Evolutionary conservation across 1,140 invertebrate species (phyloP).

Genomic region (Sinonovacula constricta): DNA sequence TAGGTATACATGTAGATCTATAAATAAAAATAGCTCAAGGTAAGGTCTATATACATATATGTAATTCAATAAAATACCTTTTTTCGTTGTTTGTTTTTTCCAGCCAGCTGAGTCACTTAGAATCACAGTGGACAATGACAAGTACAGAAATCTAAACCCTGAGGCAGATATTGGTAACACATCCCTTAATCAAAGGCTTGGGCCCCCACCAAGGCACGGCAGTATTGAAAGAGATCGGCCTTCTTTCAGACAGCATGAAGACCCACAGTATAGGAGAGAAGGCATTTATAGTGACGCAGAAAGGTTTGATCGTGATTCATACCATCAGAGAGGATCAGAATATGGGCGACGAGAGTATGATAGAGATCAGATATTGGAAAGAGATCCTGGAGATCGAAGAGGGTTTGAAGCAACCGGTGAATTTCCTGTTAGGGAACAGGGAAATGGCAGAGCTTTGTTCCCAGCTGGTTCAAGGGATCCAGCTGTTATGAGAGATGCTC

Average conservation of each 20-base stretch:
- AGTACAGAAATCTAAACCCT: slow-evolving; percentile 49
- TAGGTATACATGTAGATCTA: too few species aligned
- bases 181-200: background rate
- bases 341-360: slow-evolving; percentile 26
- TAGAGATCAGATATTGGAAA: slow-evolving; percentile 6
- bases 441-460: slow-evolving; percentile 3
- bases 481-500: background rate
- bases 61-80: too few species aligned
- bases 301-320: background rate
- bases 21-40: too few species aligned
- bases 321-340: slow-evolving; percentile 31
- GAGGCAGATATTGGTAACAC: background rate
- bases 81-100: slow-evolving; percentile 23
- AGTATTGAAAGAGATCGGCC: slow-evolving; percentile 30
- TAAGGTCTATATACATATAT: too few species aligned
- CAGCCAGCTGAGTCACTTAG: slow-evolving; percentile 60
- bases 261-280: slow-evolving; percentile 16
- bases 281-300: background rate
- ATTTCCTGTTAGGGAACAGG: background rate
- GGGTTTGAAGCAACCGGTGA: slow-evolving; percentile 26
- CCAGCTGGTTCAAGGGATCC: slow-evolving; percentile 7
- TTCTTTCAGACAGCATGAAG: slow-evolving; percentile 20
- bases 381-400: slow-evolving; percentile 44
- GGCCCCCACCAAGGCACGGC: slow-evolving; percentile 10
- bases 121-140: slow-evolving; percentile 73